Base-by-base conservation (phyloP, 2,797 vertebrate species). In the Tragelaphus eurycerus region DNA sequence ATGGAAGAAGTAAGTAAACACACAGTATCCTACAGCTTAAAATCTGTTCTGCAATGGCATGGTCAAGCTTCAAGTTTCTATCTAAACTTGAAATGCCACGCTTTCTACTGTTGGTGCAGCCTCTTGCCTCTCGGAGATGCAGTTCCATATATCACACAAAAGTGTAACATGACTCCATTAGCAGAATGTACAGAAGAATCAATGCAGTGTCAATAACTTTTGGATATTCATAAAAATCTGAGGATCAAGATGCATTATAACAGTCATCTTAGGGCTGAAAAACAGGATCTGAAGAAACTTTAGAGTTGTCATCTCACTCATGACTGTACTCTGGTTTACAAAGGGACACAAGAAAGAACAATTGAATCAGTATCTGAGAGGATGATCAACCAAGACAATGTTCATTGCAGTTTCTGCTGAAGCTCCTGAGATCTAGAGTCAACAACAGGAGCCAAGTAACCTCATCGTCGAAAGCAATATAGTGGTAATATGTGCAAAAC, bases 1-100 rank as follows among this genome's bases (percentile, higher is more conserved):
- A 34, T 93, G 62, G 89, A 92, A 97, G 57, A 90, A 90, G 83
- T 82, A 95, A 74, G 54, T 50, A 96, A 79, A 83, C 17, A 86
- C n/a, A 82, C 6, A 27, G 34, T 52, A 21, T 86, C 9, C 79
- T 91, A 55, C 2, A 81, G 34, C 17, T 90, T 88, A 92, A 52
- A 79, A 86, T 93, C 71, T 82, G 29, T 25, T 89, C 60, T 92
- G 11, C n/a, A 85, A 64, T 46, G 79, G 7, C 21, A 71, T 7
- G 10, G 23, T 29, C 79, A 94, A 48, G 17, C 13, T 97, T 95
- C 29, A 87, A 29, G 43, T 29, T 86, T 55, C 17, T 54, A 54
- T 95, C 52, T 83, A 94, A 98, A 78, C 4, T 82, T 34, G 64
- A 86, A 76, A 95, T 71, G n/a, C 48, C 79, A 55, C 10, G 8